Conservation (phyloP, 92 coral and sea anemone genomes). For the Palythoa caribaeorum region DNA sequence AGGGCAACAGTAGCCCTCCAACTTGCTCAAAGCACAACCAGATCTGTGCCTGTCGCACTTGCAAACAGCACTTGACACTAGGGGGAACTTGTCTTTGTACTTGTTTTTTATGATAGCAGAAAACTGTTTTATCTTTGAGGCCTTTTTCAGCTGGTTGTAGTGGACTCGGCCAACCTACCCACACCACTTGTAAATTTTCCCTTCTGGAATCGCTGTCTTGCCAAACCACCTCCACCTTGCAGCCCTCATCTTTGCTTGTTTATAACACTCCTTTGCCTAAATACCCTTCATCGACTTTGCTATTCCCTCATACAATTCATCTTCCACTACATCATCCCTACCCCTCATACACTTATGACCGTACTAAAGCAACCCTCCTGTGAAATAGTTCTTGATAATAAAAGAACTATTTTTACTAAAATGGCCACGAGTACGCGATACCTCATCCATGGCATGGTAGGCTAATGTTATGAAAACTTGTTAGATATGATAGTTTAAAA, state of each 20-base stretch:
- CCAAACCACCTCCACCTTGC: slow-evolving; percentile 66
- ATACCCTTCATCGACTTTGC: slow-evolving; percentile 73
- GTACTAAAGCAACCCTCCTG: slow-evolving; percentile 70
- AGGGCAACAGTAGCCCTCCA: no score
- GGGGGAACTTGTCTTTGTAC: slow-evolving; percentile 58
- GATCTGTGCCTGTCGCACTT: slow-evolving; percentile 60
- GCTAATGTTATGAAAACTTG: neutral
- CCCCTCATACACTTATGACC: slow-evolving; percentile 77
- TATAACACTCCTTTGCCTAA: slow-evolving; percentile 59
- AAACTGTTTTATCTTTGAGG: slow-evolving; percentile 59
- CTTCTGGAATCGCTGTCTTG: slow-evolving; percentile 54
- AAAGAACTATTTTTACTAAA: no score
- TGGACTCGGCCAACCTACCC: slow-evolving; percentile 68
- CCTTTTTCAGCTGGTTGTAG: slow-evolving; percentile 54
- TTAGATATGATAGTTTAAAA: neutral
- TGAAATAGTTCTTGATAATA: slow-evolving; percentile 58
- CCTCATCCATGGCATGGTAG: slow-evolving; percentile 57
- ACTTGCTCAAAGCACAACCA: no score
- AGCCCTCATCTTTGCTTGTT: slow-evolving; percentile 55
- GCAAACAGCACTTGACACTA: slow-evolving; percentile 51
- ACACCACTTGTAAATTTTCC: slow-evolving; percentile 37
- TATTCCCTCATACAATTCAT: slow-evolving; percentile 67
- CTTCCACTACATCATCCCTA: slow-evolving; percentile 57
- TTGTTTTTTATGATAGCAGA: slow-evolving; percentile 17
- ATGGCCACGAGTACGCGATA: slow-evolving; percentile 76